These are phyloP conservation scores for Lerema accius DNA, from an alignment of 1,140 invertebrate genomes.

Conservation along the genomic window DNA sequence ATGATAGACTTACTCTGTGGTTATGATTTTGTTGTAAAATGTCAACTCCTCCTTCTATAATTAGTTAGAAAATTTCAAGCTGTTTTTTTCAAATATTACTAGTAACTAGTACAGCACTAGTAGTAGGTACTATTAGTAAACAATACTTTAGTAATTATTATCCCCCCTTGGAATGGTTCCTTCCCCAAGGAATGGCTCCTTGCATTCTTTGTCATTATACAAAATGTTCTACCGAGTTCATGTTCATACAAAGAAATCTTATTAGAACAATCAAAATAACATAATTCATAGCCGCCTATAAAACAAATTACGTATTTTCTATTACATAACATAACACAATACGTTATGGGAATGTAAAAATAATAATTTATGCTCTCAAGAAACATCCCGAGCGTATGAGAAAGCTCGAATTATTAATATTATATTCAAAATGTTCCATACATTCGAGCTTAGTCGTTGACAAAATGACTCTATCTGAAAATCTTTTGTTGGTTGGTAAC, in stretches of 20 bases:
- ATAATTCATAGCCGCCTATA: not conserved
- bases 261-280: not conserved
- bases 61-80: not conserved
- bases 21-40: slow-evolving; percentile 29
- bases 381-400: slow-evolving; percentile 13
- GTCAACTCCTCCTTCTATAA: slow-evolving; percentile 2
- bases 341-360: slow-evolving; percentile 4
- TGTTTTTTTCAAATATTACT: not conserved
- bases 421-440: slow-evolving; percentile 24
- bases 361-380: not conserved
- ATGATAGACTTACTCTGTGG: slow-evolving; percentile 23
- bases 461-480: slow-evolving; percentile 46
- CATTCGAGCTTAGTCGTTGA: slow-evolving; percentile 33
- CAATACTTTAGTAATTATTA: too few relatives aligned
- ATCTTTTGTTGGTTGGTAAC: slow-evolving; percentile 39
- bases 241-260: too few relatives aligned
- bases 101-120: too few relatives aligned
- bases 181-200: too few relatives aligned
- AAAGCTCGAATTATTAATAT: slow-evolving; percentile 15
- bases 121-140: too few relatives aligned
- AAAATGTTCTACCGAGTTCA: too few relatives aligned
- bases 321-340: not conserved
- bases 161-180: too few relatives aligned
- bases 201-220: too few relatives aligned
- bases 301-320: not conserved